A percentile compares a stretch with the other conserved stretches of the same genome.
These are phyloP conservation scores for Trachymyrmex cornetzi DNA, from an alignment of 1,140 invertebrate species.

Conservation along the genomic window DNA sequence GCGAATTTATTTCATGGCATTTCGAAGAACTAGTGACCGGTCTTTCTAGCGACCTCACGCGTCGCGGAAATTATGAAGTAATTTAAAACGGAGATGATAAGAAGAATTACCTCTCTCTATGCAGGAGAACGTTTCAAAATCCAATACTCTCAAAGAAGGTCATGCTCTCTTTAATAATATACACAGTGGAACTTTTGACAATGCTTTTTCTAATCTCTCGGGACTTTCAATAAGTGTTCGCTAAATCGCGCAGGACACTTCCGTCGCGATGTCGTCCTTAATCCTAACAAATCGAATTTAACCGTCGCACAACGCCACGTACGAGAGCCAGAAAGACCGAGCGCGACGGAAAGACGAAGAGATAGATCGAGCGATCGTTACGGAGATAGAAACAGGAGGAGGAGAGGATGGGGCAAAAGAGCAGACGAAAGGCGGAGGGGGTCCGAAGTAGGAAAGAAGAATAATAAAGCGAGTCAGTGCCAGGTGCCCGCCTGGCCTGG, in stretches of 20 bases:
- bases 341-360: constrained; percentile 68
- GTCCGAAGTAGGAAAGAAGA: constrained; percentile 57
- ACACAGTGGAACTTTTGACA: not conserved
- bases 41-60: constrained; percentile 28
- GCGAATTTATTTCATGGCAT: constrained; percentile 34
- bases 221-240: constrained; percentile 41
- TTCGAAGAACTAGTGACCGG: constrained; percentile 19
- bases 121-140: not conserved
- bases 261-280: constrained; percentile 73
- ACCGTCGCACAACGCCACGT: constrained; percentile 78
- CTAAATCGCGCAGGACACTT: constrained; percentile 35
- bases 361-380: constrained; percentile 51
- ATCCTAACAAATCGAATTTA: constrained; percentile 86
- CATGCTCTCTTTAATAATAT: constrained; percentile 4
- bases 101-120: not conserved
- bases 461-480: constrained; percentile 81
- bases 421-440: constrained; percentile 58
- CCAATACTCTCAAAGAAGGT: not conserved
- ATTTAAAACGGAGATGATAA: constrained; percentile 32
- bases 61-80: constrained; percentile 24
- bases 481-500: constrained; percentile 77
- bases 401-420: constrained; percentile 66
- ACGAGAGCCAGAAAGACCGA: constrained; percentile 39
- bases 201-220: constrained; percentile 23
- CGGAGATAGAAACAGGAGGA: constrained; percentile 64